phyloP scores from a whole-genome alignment of 2,797 vertebrate genomes.

The Bradypodion ventrale region DNA sequence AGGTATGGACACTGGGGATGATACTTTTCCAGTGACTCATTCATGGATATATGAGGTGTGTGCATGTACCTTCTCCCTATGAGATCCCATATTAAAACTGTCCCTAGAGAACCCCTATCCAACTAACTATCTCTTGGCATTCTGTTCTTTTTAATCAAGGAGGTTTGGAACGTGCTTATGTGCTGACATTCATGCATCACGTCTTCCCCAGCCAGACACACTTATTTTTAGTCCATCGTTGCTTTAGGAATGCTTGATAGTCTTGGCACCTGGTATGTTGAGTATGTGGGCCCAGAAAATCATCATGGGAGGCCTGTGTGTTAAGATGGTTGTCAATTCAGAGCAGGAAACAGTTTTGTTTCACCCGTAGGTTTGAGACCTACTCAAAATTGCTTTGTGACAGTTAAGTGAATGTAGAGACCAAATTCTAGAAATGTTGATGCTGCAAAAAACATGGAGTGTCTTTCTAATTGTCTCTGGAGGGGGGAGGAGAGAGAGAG shows the following conservation, averaged over 20 bases:
- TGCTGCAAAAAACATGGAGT: too few species aligned
- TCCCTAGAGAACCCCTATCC: not conserved
- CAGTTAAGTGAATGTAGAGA: not conserved
- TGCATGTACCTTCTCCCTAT: not conserved
- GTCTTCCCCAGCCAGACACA: not conserved
- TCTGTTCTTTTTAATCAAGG: not conserved
- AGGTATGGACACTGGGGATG: not conserved
- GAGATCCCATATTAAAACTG: not conserved
- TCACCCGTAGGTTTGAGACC: not conserved
- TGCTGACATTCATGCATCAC: not conserved
- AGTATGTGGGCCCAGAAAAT: not conserved
- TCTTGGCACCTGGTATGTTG: not conserved
- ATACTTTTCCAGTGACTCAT: too few species aligned
- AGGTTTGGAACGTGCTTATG: not conserved
- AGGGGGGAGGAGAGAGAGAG: too few species aligned
- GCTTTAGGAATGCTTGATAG: too few species aligned
- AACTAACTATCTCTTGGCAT: not conserved
- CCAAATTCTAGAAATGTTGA: too few species aligned
- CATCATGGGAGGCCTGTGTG: not conserved
- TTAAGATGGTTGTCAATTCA: not conserved
- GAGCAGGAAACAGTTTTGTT: not conserved
- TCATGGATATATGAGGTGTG: not conserved
- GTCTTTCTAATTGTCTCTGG: too few species aligned
- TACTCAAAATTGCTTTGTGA: not conserved
- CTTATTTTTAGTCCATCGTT: not conserved